Evolutionary conservation across 2,888 invertebrate species (phyloP), one percentile per base, ranked within the genome.

Genomic region (Drosophila nr. fundita): DNA sequence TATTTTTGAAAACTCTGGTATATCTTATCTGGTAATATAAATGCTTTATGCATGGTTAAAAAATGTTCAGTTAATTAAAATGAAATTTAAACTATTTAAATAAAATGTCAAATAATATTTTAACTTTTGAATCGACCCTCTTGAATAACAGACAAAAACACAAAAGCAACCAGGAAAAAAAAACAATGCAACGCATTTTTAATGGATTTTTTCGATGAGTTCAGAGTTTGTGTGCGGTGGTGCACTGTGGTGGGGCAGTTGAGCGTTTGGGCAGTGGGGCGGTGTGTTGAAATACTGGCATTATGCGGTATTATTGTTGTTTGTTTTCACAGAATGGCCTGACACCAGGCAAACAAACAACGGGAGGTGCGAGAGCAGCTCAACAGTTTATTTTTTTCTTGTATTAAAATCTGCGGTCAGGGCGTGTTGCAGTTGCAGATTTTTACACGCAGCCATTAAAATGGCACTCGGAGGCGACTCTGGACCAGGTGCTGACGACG

Each of bases 391-490:
- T 13, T 87, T 54, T 40, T n/a, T 55, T 27, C 38, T 76, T 87
- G 83, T 87, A 87, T 87, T 89, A 87, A 89, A 87, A 89, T 80
- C 89, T 89, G 87, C 83, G 87, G 87, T 87, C 82, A 80, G 82
- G 80, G 82, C 79, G 69, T 81, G 80, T 75, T 80, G 82, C 75
- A 72, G 76, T 77, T 76, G 77, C 78, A 87, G 88, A 81, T 77
- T 79, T 81, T 61, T 72, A 78, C 80, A 80, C 78, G 64, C 73
- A 75, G 78, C 74, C 78, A 68, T 78, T 72, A 72, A 76, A 68
- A 68, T 58, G 73, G 58, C 70, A 85, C 69, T 76, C 68, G 71
- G 74, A 76, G 80, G 80, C 76, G 54, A 68, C 78, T 76, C 65
- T 63, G 65, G 67, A 53, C 82, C 74, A 78, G 80, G 86, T 73